Evolutionary conservation across 2,113 vertebrate genomes (phyloP).

Genomic region (Pogona vitticeps): DNA sequence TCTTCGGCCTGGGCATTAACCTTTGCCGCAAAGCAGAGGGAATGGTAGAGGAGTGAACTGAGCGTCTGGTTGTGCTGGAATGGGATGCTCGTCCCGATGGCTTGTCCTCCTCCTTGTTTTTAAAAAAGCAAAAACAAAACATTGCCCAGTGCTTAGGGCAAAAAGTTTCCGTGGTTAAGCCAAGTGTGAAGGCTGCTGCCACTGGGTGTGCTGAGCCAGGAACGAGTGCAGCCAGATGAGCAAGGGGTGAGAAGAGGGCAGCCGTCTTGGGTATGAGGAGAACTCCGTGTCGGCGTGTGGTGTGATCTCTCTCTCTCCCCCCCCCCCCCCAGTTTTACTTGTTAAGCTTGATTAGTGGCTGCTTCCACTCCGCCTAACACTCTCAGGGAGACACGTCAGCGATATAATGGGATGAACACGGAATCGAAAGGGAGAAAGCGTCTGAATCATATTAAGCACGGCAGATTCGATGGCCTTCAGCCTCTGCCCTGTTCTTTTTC

Average conservation of each 20-base stretch:
- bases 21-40: too few species aligned
- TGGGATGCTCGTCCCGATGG: too few species aligned
- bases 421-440: accelerated
- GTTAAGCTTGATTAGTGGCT: not conserved
- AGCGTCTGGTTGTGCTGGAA: too few species aligned
- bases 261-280: not conserved
- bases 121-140: too few species aligned
- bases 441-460: conserved; percentile 19
- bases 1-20: too few species aligned
- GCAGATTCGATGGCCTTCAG: conserved; percentile 28
- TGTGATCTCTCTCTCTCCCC: not conserved
- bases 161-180: not conserved
- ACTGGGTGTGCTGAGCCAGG: not conserved
- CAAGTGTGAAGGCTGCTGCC: not conserved
- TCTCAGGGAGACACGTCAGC: not conserved
- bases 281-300: not conserved
- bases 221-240: not conserved
- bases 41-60: too few species aligned
- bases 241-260: not conserved
- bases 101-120: too few species aligned
- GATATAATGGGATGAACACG: not conserved
- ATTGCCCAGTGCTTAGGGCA: not conserved
- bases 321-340: not conserved
- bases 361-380: not conserved
- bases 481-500: not conserved